phyloP scores from a whole-genome alignment of 2,113 vertebrate genomes.

The Corythaeola cristata region DNA sequence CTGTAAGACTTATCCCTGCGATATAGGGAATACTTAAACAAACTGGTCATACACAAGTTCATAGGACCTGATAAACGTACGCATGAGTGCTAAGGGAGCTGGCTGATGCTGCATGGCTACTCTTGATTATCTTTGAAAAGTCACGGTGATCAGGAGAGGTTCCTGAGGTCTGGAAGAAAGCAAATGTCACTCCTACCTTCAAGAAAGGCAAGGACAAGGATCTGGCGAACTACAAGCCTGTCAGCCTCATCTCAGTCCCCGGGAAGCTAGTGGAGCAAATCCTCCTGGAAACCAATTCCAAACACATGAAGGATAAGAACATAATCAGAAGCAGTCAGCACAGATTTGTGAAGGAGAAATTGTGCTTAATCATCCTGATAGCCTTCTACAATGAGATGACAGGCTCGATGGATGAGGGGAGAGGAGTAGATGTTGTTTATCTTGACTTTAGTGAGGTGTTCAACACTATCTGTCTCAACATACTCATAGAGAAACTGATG shows the following conservation, averaged over 20 bases:
- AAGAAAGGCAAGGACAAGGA: background rate
- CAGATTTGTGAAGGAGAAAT: background rate
- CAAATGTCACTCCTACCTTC: background rate
- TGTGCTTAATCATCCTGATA: background rate
- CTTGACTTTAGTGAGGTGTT: background rate
- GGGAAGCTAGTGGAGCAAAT: background rate
- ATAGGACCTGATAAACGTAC: background rate
- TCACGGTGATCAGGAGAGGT: accelerated
- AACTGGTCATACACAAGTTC: background rate
- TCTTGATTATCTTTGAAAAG: background rate
- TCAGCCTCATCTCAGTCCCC: background rate
- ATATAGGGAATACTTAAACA: background rate
- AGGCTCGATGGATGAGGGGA: background rate
- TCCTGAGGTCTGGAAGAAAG: background rate
- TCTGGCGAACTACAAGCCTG: background rate
- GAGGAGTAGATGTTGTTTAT: background rate
- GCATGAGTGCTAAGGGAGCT: background rate
- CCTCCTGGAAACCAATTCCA: background rate
- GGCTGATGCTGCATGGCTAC: background rate
- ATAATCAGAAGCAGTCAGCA: background rate
- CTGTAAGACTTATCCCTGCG: background rate
- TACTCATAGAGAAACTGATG: background rate
- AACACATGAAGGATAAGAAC: background rate
- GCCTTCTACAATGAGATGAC: background rate
- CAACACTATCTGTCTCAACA: background rate